Evolutionary conservation across 2,888 invertebrate genomes (phyloP), one percentile per base, ranked within the genome.

Genomic region (Pegoplata infirma): DNA sequence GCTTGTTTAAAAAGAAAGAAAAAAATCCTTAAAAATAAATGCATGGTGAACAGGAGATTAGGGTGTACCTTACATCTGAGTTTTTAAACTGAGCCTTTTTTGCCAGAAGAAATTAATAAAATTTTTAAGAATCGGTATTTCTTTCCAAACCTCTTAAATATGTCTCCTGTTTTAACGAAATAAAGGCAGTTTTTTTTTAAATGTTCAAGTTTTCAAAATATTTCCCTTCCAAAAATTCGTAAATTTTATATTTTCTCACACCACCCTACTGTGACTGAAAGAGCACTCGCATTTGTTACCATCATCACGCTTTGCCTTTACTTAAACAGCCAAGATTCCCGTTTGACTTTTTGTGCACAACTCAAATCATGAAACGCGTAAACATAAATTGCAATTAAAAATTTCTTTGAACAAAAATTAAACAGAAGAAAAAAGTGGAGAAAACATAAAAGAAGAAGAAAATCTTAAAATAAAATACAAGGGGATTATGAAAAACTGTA

Each of bases 351-450:
- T 72, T 51, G 51, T 14, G 12, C 25, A 53, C n/a, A n/a, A n/a
- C 17, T 23, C 14, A 19, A 1, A 8, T 5, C 8, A 55, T 14
- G 56, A 47, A 56, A 64, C 17, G 47, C 40, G 56, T 58, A 64
- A 64, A 46, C 64, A 73, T 44, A 73, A 73, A 73, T 64, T 49
- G 72, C 58, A 73, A 73, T 73, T 73, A 73, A 73, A 73, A 73
- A 40, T 40, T 36, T 8, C 21, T 23, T 55, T 36, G 6, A 64
- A n/a, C n/a, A 53, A 40, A 21, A 55, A 14, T 5, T 25, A 44
- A n/a, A 21, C 32, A 36, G 19, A 49, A 10, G 17, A 12, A 5
- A 36, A 21, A 10, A 36, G 51, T 5, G 12, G 1, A n/a, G 12
- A 10, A 46, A 16, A 44, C 21, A 46, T 32, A 17, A 25, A 3